Evolutionary conservation across 2,113 vertebrate species (phyloP), one percentile per base, ranked within the genome.

Genomic region (Nestor notabilis): DNA sequence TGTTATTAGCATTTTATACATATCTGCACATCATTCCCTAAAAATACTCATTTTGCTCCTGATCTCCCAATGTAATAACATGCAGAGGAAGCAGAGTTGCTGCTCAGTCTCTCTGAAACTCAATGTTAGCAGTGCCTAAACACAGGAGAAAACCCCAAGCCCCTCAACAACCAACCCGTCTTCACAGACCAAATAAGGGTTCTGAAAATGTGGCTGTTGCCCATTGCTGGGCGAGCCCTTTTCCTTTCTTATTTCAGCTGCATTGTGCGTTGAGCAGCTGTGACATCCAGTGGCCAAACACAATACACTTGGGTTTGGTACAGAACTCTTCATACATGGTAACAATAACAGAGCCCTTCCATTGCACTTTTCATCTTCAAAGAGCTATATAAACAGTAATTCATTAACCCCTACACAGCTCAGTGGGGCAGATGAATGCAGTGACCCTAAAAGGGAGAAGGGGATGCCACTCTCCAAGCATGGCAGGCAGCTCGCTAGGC

Each of bases 201-300:
- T 90, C 89, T 90, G 82, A 85, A 88, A 89, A 39, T 0, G 74
- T 7, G 35, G 74, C 78, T 44, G 28, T 53, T 61, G 64, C 84
- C 90, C 55, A 2, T 9, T 93, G 91, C 96, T 94, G 91, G 47
- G 39, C 43, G 33, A 55, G 81, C 85, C 37, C 76, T 56, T 96
- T 66, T 61, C 83, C 94, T 44, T 87, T 74, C 93, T 92, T 43
- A n/a, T 50, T 60, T 83, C 52, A 58, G 84, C 90, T 25, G 72
- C 75, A 61, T 86, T 79, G 88, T 81, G 69, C 5, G 18, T 61
- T 97, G 95, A 92, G 47, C 83, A 39, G 95, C 94, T 96, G 63
- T 96, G 97, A 97, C 97, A 97, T 91, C 97, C 90, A 97, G 97
- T 94, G 97, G 96, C 69, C 95, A 96, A 93, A 95, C 60, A 91